Evolutionary conservation across 1,140 invertebrate genomes (phyloP).

Genomic region (Pogonognathellus flavescens): DNA sequence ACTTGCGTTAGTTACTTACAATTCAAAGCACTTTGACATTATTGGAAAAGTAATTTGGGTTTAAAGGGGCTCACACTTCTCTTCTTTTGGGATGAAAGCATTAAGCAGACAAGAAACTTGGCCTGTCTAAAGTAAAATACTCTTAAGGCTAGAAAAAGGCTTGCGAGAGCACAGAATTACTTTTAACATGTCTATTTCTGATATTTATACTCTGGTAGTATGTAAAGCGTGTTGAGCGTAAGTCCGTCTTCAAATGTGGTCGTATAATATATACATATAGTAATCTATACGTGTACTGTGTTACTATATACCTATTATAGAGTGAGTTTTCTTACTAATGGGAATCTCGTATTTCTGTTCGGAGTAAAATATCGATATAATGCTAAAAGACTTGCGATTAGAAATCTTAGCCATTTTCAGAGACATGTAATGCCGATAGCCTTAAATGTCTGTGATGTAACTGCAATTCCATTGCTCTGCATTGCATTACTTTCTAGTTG

Average conservation of each 20-base stretch:
- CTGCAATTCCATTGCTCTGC: background rate
- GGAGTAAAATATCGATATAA: background rate
- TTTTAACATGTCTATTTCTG: too few relatives aligned
- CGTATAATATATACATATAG: too few relatives aligned
- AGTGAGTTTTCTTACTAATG: background rate
- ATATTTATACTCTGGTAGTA: too few relatives aligned
- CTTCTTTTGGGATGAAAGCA: constrained; percentile 30
- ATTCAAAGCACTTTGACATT: constrained; percentile 17
- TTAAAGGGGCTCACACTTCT: constrained; percentile 39
- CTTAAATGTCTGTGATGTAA: constrained; percentile 31
- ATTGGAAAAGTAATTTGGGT: constrained; percentile 49
- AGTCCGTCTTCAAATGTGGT: too few relatives aligned
- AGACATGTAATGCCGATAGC: constrained; percentile 18
- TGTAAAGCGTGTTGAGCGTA: too few relatives aligned
- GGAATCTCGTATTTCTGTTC: constrained; percentile 26
- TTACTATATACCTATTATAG: too few relatives aligned
- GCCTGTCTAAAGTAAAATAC: background rate
- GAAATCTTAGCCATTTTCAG: constrained; percentile 43
- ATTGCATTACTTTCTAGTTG: too few relatives aligned
- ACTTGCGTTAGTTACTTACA: background rate
- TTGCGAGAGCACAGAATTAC: too few relatives aligned
- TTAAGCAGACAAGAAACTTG: constrained; percentile 14
- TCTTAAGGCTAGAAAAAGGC: too few relatives aligned
- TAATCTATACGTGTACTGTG: too few relatives aligned
- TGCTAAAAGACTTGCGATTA: constrained; percentile 12